Evolutionary conservation across 2,888 invertebrate species (phyloP), one percentile per base, ranked within the genome.

Genomic region (Hanleya hanleyi): DNA sequence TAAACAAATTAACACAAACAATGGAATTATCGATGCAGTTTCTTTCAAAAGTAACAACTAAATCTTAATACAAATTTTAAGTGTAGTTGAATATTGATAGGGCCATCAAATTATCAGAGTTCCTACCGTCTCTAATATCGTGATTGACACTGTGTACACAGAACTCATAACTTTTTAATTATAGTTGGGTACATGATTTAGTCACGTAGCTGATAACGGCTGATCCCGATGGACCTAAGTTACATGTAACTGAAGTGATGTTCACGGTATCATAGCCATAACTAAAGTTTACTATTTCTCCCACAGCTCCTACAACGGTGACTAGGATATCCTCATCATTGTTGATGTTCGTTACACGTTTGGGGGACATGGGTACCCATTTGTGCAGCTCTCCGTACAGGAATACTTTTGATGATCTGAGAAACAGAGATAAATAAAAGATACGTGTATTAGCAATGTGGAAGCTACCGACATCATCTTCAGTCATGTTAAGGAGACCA

Each of bases 311-410:
- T 12, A 57, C 57, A 22, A 57, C 4, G 26, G 57, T 57, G 29
- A 57, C 29, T 15, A 29, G 29, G 9, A 57, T 26, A 26, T 57
- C 57, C 1, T 57, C 57, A 22, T 22, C 22, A 32, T 29, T 57
- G 5, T 29, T 26, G 9, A 57, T 57, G 12, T 57, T 57, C 22
- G 57, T 29, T 18, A 57, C 29, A 22, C 57, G 22, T 57, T 57
- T 57, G 9, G 57, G 57, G 57, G 57, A 57, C 57, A 57, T 57
- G 29, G 57, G 57, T 32, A 57, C 57, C 57, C 57, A 57, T 9
- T 57, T 57, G 12, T 18, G 18, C 26, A 57, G 32, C 26, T 57
- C 57, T 29, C 57, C 57, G 26, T 22, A 57, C 18, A 57, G 22
- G 57, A 22, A 57, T 15, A 57, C 57, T 2, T 4, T 4, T 15